phyloP scores from a whole-genome alignment of 2,113 vertebrate species.

The chimpanzee (Pan troglodytes) region NHGRI_mPanTro3-v2.1_pri NC_072401.2:128076001-128076500 shows the following conservation, averaged over 20 bases:
- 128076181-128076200: neutral
- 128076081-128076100: neutral
- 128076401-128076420: neutral
- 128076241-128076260: neutral
- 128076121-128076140: neutral
- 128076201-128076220: neutral
- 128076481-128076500: neutral
- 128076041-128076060: neutral
- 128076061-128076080: neutral
- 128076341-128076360: neutral
- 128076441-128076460: neutral
- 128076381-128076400: neutral
- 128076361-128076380: neutral
- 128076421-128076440: neutral
- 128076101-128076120: neutral
- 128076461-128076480: neutral
- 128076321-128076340: neutral
- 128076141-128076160: neutral
- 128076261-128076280: neutral
- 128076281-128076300: neutral
- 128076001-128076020: neutral
- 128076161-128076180: neutral
- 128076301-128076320: neutral
- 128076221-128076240: neutral
- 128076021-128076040: neutral